phyloP scores from a whole-genome alignment of 2,797 vertebrate genomes.

The Garrulus glandarius region DNA sequence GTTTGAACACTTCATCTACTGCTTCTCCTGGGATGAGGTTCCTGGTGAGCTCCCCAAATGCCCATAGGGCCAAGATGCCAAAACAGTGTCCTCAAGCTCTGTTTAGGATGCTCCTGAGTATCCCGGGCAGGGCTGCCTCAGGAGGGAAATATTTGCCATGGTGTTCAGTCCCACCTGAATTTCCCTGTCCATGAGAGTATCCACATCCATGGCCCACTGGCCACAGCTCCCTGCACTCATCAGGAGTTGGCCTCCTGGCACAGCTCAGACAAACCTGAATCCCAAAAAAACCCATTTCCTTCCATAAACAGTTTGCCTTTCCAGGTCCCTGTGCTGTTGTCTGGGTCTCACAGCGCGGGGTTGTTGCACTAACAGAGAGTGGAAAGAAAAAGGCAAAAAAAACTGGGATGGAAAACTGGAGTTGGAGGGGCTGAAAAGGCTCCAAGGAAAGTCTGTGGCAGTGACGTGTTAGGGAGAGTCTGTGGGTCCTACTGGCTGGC shows the following conservation, averaged over 20 bases:
- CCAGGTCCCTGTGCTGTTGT: neutral
- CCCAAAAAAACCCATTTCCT: neutral
- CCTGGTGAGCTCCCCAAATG: neutral
- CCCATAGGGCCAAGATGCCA: neutral
- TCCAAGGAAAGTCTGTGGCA: neutral
- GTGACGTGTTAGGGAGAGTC: rapidly evolving
- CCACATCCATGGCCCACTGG: neutral
- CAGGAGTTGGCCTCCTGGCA: rapidly evolving
- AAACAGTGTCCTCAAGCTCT: neutral
- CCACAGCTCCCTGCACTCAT: rapidly evolving
- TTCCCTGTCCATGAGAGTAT: neutral
- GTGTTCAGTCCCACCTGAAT: neutral
- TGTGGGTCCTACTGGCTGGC: rapidly evolving
- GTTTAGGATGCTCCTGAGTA: neutral
- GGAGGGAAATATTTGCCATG: neutral
- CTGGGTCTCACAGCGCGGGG: rapidly evolving
- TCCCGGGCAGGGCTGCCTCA: rapidly evolving
- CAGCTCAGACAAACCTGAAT: neutral
- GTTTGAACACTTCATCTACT: rapidly evolving
- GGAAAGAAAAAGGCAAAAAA: neutral
- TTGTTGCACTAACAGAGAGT: neutral
- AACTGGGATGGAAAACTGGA: neutral
- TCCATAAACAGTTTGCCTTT: neutral
- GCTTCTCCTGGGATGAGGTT: neutral
- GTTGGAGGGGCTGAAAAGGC: neutral